Evolutionary conservation across 1,140 invertebrate species (phyloP).

Genomic region (Lanistes nyassanus): DNA sequence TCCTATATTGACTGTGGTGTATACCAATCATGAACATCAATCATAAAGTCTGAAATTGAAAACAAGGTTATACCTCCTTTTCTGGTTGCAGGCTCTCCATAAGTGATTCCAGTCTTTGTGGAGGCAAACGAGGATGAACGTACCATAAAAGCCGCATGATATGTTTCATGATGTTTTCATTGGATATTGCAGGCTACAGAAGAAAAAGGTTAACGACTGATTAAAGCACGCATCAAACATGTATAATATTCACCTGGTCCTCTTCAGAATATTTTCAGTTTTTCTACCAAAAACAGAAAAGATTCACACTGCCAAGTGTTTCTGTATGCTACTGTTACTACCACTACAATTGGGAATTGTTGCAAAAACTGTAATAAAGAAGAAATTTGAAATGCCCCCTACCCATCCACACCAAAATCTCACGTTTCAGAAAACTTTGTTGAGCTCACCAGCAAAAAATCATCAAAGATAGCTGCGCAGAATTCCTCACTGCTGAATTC

Average conservation of each 20-base stretch:
- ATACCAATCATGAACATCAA: too few species aligned
- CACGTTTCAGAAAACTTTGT: background rate
- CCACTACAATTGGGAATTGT: too few species aligned
- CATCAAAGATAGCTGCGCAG: slow-evolving; percentile 94
- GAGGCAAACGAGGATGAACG: slow-evolving; percentile 86
- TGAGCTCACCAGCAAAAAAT: slow-evolving; percentile 83
- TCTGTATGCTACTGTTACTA: too few species aligned
- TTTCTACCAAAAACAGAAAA: background rate
- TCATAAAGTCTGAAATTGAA: too few species aligned
- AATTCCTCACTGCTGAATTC: slow-evolving; percentile 95
- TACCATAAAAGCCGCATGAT: slow-evolving; percentile 93
- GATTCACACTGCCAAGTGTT: too few species aligned
- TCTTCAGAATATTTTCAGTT: background rate
- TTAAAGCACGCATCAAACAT: background rate
- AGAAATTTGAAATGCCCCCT: background rate
- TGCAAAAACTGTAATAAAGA: slow-evolving; percentile 6
- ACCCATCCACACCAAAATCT: background rate
- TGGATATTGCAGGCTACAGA: slow-evolving; percentile 76
- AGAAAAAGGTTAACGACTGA: slow-evolving; percentile 4
- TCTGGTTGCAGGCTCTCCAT: slow-evolving; percentile 48
- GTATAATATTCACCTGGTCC: background rate
- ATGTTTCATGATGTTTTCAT: slow-evolving; percentile 94
- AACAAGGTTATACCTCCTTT: slow-evolving; percentile 54
- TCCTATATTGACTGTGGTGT: too few species aligned
- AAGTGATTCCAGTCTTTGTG: slow-evolving; percentile 52